These are phyloP conservation scores for Diabrotica balteata DNA, from an alignment of 2,888 invertebrate species.

Conservation along the genomic window DNA sequence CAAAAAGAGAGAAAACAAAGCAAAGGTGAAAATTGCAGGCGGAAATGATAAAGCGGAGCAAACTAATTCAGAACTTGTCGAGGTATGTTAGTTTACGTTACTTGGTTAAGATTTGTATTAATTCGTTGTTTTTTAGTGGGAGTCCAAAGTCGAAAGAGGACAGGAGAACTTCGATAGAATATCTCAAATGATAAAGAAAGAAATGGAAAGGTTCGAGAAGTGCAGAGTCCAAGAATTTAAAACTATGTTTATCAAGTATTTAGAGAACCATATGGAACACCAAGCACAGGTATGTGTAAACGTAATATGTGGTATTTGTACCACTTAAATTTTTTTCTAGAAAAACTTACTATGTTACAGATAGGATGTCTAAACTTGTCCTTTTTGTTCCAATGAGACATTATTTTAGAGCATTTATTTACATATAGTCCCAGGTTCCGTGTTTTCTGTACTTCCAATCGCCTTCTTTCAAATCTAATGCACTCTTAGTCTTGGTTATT, in stretches of 20 bases:
- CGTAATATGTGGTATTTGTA: no score
- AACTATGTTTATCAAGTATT: conserved; percentile 85
- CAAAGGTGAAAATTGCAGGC: conserved; percentile 88
- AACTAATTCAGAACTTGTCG: conserved; percentile 89
- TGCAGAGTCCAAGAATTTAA: conserved; percentile 90
- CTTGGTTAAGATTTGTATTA: no score
- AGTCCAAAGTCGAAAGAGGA: conserved; percentile 94
- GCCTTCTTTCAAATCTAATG: no score
- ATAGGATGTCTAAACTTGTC: no score
- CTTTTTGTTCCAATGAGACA: no score
- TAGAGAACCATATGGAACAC: conserved; percentile 92
- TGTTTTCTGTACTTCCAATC: no score
- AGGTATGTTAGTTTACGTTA: conserved; percentile 65
- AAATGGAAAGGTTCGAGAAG: conserved; percentile 91
- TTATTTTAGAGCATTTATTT: no score
- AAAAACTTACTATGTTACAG: no score
- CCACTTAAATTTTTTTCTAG: no score
- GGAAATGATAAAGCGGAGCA: conserved; percentile 89
- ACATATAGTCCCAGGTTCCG: no score
- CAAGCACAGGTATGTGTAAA: conserved; percentile 82
- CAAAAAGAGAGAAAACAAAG: conserved; percentile 92
- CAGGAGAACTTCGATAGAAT: conserved; percentile 96
- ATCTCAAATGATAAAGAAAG: conserved; percentile 91
- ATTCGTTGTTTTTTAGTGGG: conserved; percentile 72
- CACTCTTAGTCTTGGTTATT: no score